Conservation (phyloP, 2,888 invertebrate genomes). For the Volucella zonaria region DNA sequence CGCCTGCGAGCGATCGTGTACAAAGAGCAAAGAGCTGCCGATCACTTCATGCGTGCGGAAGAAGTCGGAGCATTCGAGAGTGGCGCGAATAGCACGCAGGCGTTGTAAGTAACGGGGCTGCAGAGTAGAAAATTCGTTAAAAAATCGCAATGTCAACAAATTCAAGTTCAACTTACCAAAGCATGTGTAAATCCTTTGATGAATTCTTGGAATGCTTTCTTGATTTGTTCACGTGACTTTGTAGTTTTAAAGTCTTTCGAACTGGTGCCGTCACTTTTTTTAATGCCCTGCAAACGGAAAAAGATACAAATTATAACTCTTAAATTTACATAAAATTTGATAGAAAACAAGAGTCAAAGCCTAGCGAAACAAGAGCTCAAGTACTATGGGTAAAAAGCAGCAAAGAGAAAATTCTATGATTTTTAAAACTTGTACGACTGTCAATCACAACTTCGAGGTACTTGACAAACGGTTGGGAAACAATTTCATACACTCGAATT, state of each 20-base stretch:
- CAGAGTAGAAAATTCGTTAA: constrained; percentile 12
- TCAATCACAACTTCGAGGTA: too few relatives aligned
- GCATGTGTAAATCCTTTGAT: constrained; percentile 90
- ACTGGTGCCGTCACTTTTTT: constrained; percentile 94
- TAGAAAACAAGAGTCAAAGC: background rate
- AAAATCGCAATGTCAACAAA: background rate
- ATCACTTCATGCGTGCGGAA: constrained; percentile 96
- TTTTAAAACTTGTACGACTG: too few relatives aligned
- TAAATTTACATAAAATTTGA: too few relatives aligned
- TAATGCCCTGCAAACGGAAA: constrained; percentile 86
- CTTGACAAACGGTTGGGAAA: too few relatives aligned
- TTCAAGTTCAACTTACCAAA: constrained; percentile 85
- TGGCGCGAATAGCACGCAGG: constrained; percentile 91
- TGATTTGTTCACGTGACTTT: constrained; percentile 91
- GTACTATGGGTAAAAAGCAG: too few relatives aligned
- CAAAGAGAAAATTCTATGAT: too few relatives aligned
- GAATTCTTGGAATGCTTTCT: constrained; percentile 91
- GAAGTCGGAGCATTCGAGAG: constrained; percentile 93
- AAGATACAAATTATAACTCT: background rate
- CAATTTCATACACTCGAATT: too few relatives aligned
- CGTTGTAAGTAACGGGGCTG: constrained; percentile 93
- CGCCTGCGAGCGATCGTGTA: constrained; percentile 94
- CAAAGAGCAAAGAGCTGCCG: constrained; percentile 96
- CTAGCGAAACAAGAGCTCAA: too few relatives aligned
- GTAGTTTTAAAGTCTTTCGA: constrained; percentile 98